phyloP scores from a whole-genome alignment of 1,140 invertebrate species.

The Formica selysi region DNA sequence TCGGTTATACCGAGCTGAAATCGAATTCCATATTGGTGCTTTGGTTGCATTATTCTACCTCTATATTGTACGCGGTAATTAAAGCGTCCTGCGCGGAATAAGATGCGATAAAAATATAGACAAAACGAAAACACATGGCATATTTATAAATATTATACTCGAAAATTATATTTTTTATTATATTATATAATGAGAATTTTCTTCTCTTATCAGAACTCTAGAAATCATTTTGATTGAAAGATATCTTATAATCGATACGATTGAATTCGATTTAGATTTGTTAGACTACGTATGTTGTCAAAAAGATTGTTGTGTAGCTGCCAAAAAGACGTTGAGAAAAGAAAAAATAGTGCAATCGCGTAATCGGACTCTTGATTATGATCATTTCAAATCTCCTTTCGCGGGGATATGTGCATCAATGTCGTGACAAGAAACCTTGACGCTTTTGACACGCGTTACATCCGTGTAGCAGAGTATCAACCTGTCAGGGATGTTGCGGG shows the following conservation, averaged over 20 bases:
- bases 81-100: constrained; percentile 17
- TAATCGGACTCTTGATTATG: constrained; percentile 57
- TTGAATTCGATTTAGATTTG: constrained; percentile 5
- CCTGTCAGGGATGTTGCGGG: constrained; percentile 75
- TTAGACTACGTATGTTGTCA: not conserved
- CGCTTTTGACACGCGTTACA: constrained; percentile 74
- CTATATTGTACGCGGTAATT: constrained; percentile 20
- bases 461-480: constrained; percentile 71
- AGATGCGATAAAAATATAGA: not conserved
- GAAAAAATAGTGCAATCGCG: constrained; percentile 17
- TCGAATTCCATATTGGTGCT: constrained; percentile 37
- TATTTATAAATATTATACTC: not conserved
- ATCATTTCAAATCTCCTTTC: constrained; percentile 48
- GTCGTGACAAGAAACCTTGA: constrained; percentile 65
- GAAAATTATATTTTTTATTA: not conserved
- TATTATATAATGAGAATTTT: too few species aligned
- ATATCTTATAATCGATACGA: not conserved
- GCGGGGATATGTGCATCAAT: constrained; percentile 17
- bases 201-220: not conserved
- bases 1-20: constrained; percentile 26
- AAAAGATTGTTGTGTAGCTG: not conserved
- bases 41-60: not conserved
- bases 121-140: not conserved
- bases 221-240: not conserved
- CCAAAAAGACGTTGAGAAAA: not conserved